These are phyloP conservation scores for Trachymyrmex cornetzi DNA, from an alignment of 1,140 invertebrate genomes.

Conservation along the genomic window DNA sequence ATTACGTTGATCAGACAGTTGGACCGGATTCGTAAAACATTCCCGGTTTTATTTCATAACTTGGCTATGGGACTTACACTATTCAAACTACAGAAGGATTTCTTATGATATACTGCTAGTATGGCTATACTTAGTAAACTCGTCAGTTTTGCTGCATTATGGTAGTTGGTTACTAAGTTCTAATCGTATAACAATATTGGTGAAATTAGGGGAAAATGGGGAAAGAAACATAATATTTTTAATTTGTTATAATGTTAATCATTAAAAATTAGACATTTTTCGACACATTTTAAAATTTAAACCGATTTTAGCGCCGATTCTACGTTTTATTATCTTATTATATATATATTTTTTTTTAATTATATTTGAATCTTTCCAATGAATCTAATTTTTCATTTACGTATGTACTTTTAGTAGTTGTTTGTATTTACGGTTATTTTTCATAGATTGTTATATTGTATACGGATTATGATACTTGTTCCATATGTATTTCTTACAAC, in stretches of 20 bases:
- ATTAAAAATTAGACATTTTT: not conserved
- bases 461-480: slow-evolving; percentile 48
- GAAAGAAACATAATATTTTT: slow-evolving; percentile 35
- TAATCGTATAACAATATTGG: slow-evolving; percentile 69
- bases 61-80: slow-evolving; percentile 66
- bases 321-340: slow-evolving; percentile 27
- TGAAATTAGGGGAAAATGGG: slow-evolving; percentile 57
- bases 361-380: slow-evolving; percentile 5
- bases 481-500: slow-evolving; percentile 74
- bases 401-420: slow-evolving; percentile 4
- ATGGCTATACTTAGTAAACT: slow-evolving; percentile 53
- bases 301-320: not conserved
- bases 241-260: slow-evolving; percentile 13
- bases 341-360: not conserved
- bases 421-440: slow-evolving; percentile 23
- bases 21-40: slow-evolving; percentile 55
- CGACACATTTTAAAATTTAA: not conserved
- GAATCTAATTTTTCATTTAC: slow-evolving; percentile 18
- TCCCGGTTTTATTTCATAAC: slow-evolving; percentile 58
- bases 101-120: slow-evolving; percentile 35
- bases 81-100: slow-evolving; percentile 43
- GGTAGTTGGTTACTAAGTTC: slow-evolving; percentile 73
- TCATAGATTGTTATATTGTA: slow-evolving; percentile 33
- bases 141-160: slow-evolving; percentile 62
- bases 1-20: slow-evolving; percentile 54